These are phyloP conservation scores for Armadillidium nasatum DNA, from an alignment of 1,140 invertebrate genomes.

Conservation along the genomic window DNA sequence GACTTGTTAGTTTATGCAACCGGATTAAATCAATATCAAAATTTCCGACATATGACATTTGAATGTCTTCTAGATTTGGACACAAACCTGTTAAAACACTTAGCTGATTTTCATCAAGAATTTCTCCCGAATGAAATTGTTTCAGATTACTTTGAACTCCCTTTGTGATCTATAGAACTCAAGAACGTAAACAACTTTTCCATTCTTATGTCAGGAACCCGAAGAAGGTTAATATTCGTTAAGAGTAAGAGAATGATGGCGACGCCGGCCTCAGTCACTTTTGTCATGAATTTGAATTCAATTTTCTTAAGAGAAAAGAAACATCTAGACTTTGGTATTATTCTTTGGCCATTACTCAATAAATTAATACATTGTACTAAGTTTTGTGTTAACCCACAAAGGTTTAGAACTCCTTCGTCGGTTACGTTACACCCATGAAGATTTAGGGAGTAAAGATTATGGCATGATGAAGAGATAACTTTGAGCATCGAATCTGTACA, in stretches of 20 bases:
- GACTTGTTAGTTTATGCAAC: slow-evolving; percentile 30
- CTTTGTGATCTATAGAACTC: slow-evolving; percentile 34
- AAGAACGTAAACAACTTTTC: slow-evolving; percentile 41
- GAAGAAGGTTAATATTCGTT: slow-evolving; percentile 38
- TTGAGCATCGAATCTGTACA: slow-evolving; percentile 42
- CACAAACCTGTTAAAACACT: slow-evolving; percentile 37
- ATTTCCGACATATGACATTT: slow-evolving; percentile 40
- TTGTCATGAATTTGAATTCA: slow-evolving; percentile 42
- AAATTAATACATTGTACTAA: slow-evolving; percentile 34
- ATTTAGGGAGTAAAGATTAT: slow-evolving; percentile 34
- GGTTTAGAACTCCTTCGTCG: slow-evolving; percentile 37
- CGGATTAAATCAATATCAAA: slow-evolving; percentile 38
- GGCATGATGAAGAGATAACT: slow-evolving; percentile 37
- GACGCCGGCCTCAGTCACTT: slow-evolving; percentile 43
- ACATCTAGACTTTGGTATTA: slow-evolving; percentile 33
- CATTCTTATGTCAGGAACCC: slow-evolving; percentile 43
- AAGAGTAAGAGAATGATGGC: slow-evolving; percentile 41
- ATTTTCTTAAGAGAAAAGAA: slow-evolving; percentile 36
- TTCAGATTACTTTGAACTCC: slow-evolving; percentile 40
- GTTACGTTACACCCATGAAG: slow-evolving; percentile 41
- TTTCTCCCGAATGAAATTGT: slow-evolving; percentile 42
- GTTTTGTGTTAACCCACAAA: slow-evolving; percentile 37
- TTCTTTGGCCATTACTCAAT: slow-evolving; percentile 31
- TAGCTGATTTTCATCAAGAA: slow-evolving; percentile 41
- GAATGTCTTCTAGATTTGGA: slow-evolving; percentile 41